Conservation (phyloP, 2,797 vertebrate genomes). For the Cuniculus paca region DNA sequence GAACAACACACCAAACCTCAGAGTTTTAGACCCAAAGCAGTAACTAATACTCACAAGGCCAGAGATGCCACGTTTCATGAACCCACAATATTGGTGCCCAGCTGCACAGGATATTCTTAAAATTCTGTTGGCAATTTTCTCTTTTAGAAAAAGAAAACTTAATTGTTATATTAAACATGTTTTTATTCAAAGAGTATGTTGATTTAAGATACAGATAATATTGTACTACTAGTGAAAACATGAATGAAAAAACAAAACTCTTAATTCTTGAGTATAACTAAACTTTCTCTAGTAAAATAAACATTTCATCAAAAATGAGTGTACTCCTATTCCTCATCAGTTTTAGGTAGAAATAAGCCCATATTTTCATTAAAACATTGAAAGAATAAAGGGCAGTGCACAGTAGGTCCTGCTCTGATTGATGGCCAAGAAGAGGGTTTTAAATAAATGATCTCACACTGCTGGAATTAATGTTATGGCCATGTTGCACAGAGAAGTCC, state of each 20-base stretch:
- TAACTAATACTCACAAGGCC: not conserved
- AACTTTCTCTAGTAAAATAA: slow-evolving; percentile 48
- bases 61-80: not conserved
- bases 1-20: not conserved
- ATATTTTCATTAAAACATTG: slow-evolving; percentile 5
- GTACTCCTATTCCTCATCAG: not conserved
- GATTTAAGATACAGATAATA: slow-evolving; percentile 34
- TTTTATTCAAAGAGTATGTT: slow-evolving; percentile 24
- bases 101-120: slow-evolving; percentile 25
- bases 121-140: not conserved
- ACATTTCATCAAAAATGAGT: slow-evolving; percentile 30
- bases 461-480: not conserved
- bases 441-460: not conserved
- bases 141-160: not conserved
- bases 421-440: not conserved
- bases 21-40: not conserved
- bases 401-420: not conserved
- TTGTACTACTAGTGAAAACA: not conserved
- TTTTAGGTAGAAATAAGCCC: not conserved
- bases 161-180: slow-evolving; percentile 26
- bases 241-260: not conserved
- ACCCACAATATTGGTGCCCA: not conserved
- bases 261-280: slow-evolving; percentile 5
- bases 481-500: not conserved
- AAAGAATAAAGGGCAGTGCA: not conserved